Conservation (phyloP, 2,797 vertebrate genomes). For the Catamblyrhynchus diadema region DNA sequence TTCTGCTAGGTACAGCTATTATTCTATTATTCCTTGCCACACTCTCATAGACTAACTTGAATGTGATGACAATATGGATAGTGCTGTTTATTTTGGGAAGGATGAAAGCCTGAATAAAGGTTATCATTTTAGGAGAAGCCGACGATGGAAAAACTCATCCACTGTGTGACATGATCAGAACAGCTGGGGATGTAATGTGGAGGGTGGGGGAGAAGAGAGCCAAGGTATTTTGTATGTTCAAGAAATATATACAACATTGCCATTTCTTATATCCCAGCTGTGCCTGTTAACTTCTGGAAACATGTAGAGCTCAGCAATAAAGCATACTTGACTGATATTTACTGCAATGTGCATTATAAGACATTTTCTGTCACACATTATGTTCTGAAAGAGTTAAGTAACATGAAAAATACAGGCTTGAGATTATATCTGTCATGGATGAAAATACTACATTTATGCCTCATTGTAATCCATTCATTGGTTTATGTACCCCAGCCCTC, state of each 20-base stretch:
- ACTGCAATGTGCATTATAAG: conserved; percentile 32
- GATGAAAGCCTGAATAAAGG: conserved; percentile 29
- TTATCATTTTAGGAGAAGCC: conserved; percentile 50
- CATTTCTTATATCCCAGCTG: conserved; percentile 57
- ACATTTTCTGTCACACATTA: conserved; percentile 56
- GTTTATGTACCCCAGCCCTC: conserved; percentile 57
- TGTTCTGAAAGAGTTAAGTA: conserved; percentile 65
- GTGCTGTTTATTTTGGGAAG: conserved; percentile 11
- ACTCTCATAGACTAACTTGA: neutral
- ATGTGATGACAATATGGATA: conserved; percentile 5
- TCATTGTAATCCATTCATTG: conserved; percentile 61
- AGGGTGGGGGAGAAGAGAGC: conserved; percentile 16
- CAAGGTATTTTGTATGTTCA: conserved; percentile 55
- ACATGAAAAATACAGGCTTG: conserved; percentile 32
- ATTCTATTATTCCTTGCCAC: neutral
- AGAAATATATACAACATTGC: conserved; percentile 53
- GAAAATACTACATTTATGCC: conserved; percentile 62
- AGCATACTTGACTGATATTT: conserved; percentile 56
- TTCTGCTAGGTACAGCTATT: neutral
- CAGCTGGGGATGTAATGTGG: conserved; percentile 47
- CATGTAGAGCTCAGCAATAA: conserved; percentile 54
- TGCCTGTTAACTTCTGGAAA: conserved; percentile 61
- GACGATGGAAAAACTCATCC: conserved; percentile 35
- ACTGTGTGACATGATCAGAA: conserved; percentile 34
- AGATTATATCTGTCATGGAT: conserved; percentile 60